Evolutionary conservation across 2,113 vertebrate species (phyloP).

Genomic region (Acrocephalus arundinaceus): DNA sequence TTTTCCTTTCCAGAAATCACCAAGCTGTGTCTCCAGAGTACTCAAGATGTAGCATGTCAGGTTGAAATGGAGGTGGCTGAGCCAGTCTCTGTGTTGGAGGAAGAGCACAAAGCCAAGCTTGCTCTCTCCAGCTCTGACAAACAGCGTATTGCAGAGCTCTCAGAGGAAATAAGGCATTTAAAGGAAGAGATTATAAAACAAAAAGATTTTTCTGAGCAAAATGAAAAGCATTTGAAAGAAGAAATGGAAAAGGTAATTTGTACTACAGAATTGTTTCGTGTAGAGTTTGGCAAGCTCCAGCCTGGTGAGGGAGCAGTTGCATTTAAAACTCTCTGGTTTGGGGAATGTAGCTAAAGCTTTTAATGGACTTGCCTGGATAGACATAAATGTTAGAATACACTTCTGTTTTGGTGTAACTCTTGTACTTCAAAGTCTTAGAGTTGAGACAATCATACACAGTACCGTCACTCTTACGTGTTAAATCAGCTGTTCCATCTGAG

Average conservation of each 20-base stretch:
- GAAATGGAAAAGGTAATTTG: slow-evolving; percentile 65
- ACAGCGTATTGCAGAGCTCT: slow-evolving; percentile 66
- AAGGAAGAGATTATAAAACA: slow-evolving; percentile 68
- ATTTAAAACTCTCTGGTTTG: not conserved
- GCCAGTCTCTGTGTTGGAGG: slow-evolving; percentile 61
- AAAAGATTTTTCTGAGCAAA: slow-evolving; percentile 55
- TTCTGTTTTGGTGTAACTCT: not conserved
- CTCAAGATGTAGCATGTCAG: slow-evolving; percentile 68
- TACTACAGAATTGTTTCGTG: not conserved
- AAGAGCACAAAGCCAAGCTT: slow-evolving; percentile 70
- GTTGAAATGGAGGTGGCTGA: slow-evolving; percentile 77
- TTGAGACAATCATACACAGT: not conserved
- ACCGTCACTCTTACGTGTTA: not conserved
- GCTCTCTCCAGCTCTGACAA: slow-evolving; percentile 49
- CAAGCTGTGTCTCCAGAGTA: slow-evolving; percentile 56
- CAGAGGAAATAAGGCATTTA: slow-evolving; percentile 71
- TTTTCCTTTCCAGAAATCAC: slow-evolving; percentile 72
- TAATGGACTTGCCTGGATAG: not conserved
- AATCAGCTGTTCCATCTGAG: not conserved
- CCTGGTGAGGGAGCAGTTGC: not conserved
- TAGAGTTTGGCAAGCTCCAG: not conserved
- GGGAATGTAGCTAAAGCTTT: not conserved
- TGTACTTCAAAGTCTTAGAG: not conserved
- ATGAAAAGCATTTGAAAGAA: slow-evolving; percentile 58
- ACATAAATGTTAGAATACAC: not conserved